A percentile compares a stretch with the other conserved stretches of the same genome.
phyloP scores from a whole-genome alignment of 2,888 invertebrate genomes.

The Choristoneura rosaceana region DNA sequence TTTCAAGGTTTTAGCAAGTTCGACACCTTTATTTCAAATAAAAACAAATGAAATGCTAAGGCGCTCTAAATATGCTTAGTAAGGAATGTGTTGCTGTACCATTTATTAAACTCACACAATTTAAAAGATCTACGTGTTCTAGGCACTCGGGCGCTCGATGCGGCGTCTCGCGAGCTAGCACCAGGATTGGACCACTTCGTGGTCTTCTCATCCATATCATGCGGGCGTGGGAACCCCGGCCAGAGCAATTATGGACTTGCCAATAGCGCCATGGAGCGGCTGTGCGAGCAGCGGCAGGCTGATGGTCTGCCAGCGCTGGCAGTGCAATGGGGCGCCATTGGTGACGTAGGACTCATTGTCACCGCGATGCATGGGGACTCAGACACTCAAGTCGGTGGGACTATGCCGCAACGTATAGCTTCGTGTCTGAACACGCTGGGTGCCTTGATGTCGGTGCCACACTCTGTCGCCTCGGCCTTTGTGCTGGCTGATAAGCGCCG shows the following conservation, averaged over 20 bases:
- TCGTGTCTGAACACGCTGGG: constrained; percentile 96
- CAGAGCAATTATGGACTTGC: constrained; percentile 91
- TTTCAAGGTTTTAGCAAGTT: no score
- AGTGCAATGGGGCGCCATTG: constrained; percentile 99
- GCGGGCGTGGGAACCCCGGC: constrained; percentile 98
- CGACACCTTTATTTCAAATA: no score
- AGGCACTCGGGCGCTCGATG: constrained; percentile 87
- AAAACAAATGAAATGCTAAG: no score
- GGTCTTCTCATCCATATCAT: constrained; percentile 97
- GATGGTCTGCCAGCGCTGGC: constrained; percentile 95
- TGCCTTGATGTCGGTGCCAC: constrained; percentile 94
- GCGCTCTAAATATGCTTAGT: no score
- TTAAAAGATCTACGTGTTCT: constrained; percentile 20
- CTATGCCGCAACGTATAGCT: constrained; percentile 96
- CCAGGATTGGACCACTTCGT: constrained; percentile 96
- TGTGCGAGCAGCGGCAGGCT: constrained; percentile 44
- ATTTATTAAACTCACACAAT: no score
- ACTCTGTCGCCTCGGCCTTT: constrained; percentile 92
- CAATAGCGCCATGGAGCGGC: no score
- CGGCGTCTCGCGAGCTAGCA: constrained; percentile 81
- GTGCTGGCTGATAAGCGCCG: constrained; percentile 95
- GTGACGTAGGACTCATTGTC: constrained; percentile 96
- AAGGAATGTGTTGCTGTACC: no score
- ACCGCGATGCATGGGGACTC: constrained; percentile 92
- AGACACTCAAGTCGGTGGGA: constrained; percentile 91